Conservation (phyloP, 2,113 vertebrate genomes). For the Anser brachyrhynchus region DNA sequence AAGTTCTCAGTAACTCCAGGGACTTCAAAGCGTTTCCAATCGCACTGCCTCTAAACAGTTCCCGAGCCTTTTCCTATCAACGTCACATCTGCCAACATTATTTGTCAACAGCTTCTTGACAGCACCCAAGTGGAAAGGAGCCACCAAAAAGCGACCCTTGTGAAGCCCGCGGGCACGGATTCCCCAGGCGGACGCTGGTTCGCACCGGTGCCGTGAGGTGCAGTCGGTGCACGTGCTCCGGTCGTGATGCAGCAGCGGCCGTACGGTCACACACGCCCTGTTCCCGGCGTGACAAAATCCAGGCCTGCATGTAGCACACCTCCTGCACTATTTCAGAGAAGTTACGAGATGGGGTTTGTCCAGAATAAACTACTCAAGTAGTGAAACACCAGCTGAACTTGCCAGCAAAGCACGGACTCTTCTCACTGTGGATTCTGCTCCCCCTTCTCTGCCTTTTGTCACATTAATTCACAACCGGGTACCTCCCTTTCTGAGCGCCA, state of each 20-base stretch:
- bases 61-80: not conserved
- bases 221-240: accelerated
- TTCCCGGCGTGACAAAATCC: not conserved
- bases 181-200: not conserved
- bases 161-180: not conserved
- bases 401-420: accelerated
- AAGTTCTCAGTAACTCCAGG: not conserved
- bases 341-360: not conserved
- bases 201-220: accelerated
- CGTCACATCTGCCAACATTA: accelerated
- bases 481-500: not conserved
- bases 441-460: not conserved
- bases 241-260: accelerated
- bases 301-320: not conserved
- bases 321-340: not conserved
- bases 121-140: not conserved
- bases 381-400: not conserved
- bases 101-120: not conserved
- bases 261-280: accelerated
- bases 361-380: not conserved
- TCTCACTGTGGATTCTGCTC: not conserved
- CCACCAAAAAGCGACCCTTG: not conserved
- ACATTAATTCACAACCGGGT: not conserved
- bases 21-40: not conserved
- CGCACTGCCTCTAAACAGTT: not conserved